phyloP scores from a whole-genome alignment of 2,113 vertebrate genomes.

The Rafetus swinhoei region DNA sequence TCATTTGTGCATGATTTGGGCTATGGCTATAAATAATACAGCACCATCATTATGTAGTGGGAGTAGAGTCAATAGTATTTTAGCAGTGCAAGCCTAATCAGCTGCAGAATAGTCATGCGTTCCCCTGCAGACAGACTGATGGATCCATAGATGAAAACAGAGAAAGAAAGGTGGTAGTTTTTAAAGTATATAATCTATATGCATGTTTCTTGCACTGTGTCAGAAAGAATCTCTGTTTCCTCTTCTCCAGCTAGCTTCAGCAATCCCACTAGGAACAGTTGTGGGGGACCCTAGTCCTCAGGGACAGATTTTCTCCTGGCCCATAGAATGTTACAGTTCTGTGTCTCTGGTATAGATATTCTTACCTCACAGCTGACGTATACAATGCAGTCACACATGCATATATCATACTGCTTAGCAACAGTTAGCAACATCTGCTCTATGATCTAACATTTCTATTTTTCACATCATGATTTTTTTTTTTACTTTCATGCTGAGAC shows the following conservation, averaged over 20 bases:
- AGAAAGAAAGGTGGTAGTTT: slow-evolving; percentile 32
- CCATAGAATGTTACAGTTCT: not conserved
- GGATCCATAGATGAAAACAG: slow-evolving; percentile 46
- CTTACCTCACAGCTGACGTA: not conserved
- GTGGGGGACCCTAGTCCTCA: not conserved
- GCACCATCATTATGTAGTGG: slow-evolving; percentile 14
- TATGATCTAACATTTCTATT: not conserved
- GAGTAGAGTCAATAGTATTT: slow-evolving; percentile 5
- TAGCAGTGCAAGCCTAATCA: slow-evolving; percentile 41
- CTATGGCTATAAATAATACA: slow-evolving; percentile 49
- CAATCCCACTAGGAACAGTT: not conserved
- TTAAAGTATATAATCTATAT: not conserved
- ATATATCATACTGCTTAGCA: not conserved
- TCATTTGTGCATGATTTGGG: slow-evolving; percentile 45
- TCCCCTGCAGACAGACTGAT: slow-evolving; percentile 36
- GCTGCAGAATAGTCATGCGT: slow-evolving; percentile 49
- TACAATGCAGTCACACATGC: not conserved
- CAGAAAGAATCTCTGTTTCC: not conserved
- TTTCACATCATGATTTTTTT: not conserved
- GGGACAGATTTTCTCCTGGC: not conserved
- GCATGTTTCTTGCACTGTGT: not conserved
- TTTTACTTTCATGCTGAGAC: not conserved
- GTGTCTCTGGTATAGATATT: not conserved
- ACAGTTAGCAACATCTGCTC: not conserved
- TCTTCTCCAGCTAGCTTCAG: not conserved